Evolutionary conservation across 2,888 invertebrate species (phyloP).

Genomic region (Glaucopsyche alexis): DNA sequence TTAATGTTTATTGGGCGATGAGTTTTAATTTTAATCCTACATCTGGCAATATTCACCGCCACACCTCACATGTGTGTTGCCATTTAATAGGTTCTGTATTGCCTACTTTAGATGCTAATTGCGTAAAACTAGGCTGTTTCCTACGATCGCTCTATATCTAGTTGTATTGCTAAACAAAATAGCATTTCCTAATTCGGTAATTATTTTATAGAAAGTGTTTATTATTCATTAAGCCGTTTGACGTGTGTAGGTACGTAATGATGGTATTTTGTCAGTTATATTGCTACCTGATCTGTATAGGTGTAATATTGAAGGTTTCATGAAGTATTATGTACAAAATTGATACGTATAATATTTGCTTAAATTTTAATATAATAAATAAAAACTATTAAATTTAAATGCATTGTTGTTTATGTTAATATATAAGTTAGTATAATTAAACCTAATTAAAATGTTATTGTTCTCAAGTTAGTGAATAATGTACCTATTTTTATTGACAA

Average conservation of each 20-base stretch:
- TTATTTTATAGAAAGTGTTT: slow-evolving; percentile 39
- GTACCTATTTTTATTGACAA: no score
- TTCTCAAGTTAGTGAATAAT: no score
- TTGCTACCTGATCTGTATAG: slow-evolving; percentile 1
- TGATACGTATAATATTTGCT: no score
- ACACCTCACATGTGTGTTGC: slow-evolving; percentile 40
- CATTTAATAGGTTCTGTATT: slow-evolving; percentile 45
- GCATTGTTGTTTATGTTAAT: no score
- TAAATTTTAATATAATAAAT: no score
- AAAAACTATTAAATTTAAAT: no score
- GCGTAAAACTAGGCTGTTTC: slow-evolving; percentile 61
- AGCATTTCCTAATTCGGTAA: slow-evolving; percentile 42
- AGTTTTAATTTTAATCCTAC: background rate
- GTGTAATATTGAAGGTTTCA: background rate
- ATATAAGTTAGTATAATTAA: no score
- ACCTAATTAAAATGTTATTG: no score
- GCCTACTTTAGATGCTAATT: slow-evolving; percentile 70
- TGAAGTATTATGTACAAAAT: background rate
- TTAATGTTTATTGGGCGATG: background rate
- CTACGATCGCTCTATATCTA: slow-evolving; percentile 45
- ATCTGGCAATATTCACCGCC: slow-evolving; percentile 28
- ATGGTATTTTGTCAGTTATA: slow-evolving; percentile 3
- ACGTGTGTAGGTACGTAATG: slow-evolving; percentile 14
- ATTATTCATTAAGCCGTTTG: slow-evolving; percentile 29
- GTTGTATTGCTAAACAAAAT: slow-evolving; percentile 49